A percentile compares a stretch with the other conserved stretches of the same genome.
phyloP scores from a whole-genome alignment of 2,888 invertebrate genomes.

The Hypercompe scribonia region DNA sequence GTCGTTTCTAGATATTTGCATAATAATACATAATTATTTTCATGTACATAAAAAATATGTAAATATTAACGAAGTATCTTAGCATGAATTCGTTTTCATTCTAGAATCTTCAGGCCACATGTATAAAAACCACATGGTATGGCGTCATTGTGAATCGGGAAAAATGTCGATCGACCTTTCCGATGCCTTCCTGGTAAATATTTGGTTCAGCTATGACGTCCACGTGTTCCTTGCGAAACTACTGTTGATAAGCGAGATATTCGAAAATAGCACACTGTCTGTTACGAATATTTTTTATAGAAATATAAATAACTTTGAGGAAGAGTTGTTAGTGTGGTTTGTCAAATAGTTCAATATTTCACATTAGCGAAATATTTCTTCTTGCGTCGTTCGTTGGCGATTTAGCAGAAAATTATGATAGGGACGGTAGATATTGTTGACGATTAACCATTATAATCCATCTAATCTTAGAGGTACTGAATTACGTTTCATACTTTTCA shows the following conservation, averaged over 20 bases:
- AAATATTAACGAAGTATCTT: slow-evolving; percentile 25
- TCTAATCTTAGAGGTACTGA: too few relatives aligned
- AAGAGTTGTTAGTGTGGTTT: not conserved
- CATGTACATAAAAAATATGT: slow-evolving; percentile 8
- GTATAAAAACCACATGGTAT: slow-evolving; percentile 43
- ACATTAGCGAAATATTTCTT: not conserved
- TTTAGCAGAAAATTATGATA: not conserved
- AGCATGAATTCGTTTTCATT: slow-evolving; percentile 29
- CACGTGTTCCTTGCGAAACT: slow-evolving; percentile 27
- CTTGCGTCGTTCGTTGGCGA: not conserved
- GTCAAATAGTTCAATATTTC: slow-evolving; percentile 6
- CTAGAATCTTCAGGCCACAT: slow-evolving; percentile 43
- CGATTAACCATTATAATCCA: not conserved
- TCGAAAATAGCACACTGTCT: slow-evolving; percentile 16
- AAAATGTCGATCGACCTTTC: slow-evolving; percentile 29
- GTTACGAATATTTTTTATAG: slow-evolving; percentile 2
- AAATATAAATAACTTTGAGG: not conserved
- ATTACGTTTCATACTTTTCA: too few relatives aligned
- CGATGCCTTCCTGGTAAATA: slow-evolving; percentile 43
- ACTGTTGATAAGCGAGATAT: slow-evolving; percentile 28
- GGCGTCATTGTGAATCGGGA: slow-evolving; percentile 22
- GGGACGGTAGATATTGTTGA: slow-evolving; percentile 1
- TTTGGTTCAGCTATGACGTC: slow-evolving; percentile 40
- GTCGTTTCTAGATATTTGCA: not conserved
- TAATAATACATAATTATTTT: slow-evolving; percentile 1